Base-by-base conservation (phyloP, 2,797 vertebrate genomes). In the Macrochelys suwanniensis region DNA sequence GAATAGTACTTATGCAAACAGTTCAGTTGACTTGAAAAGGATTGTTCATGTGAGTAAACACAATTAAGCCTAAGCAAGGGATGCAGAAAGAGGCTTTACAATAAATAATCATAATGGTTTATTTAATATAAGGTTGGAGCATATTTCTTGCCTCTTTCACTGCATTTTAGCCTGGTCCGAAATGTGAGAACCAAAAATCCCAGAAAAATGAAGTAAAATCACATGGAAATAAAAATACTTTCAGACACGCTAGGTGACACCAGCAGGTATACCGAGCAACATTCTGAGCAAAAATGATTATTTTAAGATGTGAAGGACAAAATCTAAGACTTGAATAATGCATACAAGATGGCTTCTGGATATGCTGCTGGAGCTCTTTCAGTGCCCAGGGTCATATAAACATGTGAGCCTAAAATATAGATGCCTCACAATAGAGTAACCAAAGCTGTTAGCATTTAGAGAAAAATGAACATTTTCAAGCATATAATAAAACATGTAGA, bases 271-370 rank as follows among this genome's bases (percentile, higher is more conserved):
- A 68, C 4, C 92, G 49, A 83, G 11, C 1, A 61, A 89, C 3
- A 6, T 0, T 88, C 11, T 88, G 51, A 79, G 45, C 31, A 88
- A 81, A 95, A 89, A 42, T 54, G 0, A 65, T 83, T 89, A 71
- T 37, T 91, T 86, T 74, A 85, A 94, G 50, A 2, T 76, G 54
- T 68, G 80, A 94, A 33, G 80, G 53, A 37, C 79, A 86, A 6
- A 15, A 94, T 80, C 83, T 87, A 26, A 37, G 6, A 82, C 16
- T 91, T 91, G n/a, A 89, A 89, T 68, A 86, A 54, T 59, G 28
- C 17, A 84, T 83, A 28, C 42, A 47, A 47, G 42, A 76, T 76
- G 12, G 12, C 51, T 88, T 96, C 42, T 80, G 21, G 21, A 86
- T 54, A 71, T 89, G 82, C 42, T 74, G 7, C 11, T 91, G 33